Evolutionary conservation across 64 coral and sea anemone species (phyloP).

Genomic region (Actinia tenebrosa): DNA sequence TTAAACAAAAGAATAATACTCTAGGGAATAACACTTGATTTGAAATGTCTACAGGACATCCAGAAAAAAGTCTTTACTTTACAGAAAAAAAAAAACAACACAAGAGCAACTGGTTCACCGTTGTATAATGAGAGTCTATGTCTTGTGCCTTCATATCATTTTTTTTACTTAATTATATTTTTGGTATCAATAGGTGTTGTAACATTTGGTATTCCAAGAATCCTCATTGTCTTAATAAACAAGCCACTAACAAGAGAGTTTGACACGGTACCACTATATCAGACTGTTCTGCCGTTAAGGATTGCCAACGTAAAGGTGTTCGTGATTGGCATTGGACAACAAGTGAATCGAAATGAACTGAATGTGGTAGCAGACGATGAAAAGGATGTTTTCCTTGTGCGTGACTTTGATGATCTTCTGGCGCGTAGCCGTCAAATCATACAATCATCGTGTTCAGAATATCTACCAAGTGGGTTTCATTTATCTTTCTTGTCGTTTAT

Average conservation of each 20-base stretch:
- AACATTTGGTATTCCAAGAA: constrained; percentile 28
- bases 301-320: constrained; percentile 32
- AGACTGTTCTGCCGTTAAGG: constrained; percentile 23
- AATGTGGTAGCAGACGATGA: constrained; percentile 15
- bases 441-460: constrained; percentile 20
- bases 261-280: constrained; percentile 11
- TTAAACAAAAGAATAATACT: too few species aligned
- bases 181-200: not conserved
- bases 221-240: constrained; percentile 42
- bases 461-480: not conserved
- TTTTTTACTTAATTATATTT: not conserved
- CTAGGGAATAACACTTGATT: too few species aligned
- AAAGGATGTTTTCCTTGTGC: constrained; percentile 27
- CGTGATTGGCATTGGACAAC: constrained; percentile 36
- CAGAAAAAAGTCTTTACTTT: too few species aligned
- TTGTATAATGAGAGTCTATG: too few species aligned
- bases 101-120: too few species aligned
- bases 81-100: too few species aligned
- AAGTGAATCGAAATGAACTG: constrained; percentile 19
- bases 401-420: constrained; percentile 44
- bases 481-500: too few species aligned
- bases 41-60: too few species aligned
- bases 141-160: too few species aligned
- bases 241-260: constrained; percentile 13
- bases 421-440: constrained; percentile 33